Evolutionary conservation across 2,113 vertebrate species (phyloP), one percentile per base, ranked within the genome.

Genomic region (Leptobrachium ailaonicum): DNA sequence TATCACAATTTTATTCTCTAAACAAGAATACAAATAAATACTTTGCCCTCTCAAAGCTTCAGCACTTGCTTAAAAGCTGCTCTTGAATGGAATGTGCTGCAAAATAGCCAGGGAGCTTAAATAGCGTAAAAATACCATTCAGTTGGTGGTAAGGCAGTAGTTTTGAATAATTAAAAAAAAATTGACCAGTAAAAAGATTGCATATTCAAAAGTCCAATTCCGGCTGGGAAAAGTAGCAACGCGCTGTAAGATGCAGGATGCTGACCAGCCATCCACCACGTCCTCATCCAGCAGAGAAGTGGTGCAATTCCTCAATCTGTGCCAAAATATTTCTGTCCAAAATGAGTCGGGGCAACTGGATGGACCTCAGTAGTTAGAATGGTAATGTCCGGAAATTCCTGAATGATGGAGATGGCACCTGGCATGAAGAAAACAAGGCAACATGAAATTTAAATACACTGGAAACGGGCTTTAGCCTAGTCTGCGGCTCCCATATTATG

Each of bases 301-400:
- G 14, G 54, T 71, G 45, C 42, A 62, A 83, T 63, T 56, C 68
- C 79, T 96, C 85, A 98, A 85, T 98, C 96, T 10, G 97, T 99
- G 81, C 96, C 97, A 88, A 99, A 98, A 69, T 98, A 99, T 87
- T 96, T 96, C 91, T 99, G 96, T 88, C 97, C 97, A 68, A 98
- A 99, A 89, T 98, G 96, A 76, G 96, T 97, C 10, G 97, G 96
- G 71, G 97, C 96, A 79, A 98, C 94, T 1, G 95, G 94, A 85
- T 99, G 96, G 82, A 98, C 96, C 89, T 99, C 97, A 71, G 96
- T 99, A 32, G 97, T 97, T 85, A 99, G 86, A 88, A 99, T 98
- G 79, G 96, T 98, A 90, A 99, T 97, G 60, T 98, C 96, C 71
- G 97, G 97, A 86, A 99, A 99, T 85, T 98, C 97, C 83, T 98